These are phyloP conservation scores for Brachymystax lenok DNA, from an alignment of 2,797 vertebrate genomes.

Conservation along the genomic window DNA sequence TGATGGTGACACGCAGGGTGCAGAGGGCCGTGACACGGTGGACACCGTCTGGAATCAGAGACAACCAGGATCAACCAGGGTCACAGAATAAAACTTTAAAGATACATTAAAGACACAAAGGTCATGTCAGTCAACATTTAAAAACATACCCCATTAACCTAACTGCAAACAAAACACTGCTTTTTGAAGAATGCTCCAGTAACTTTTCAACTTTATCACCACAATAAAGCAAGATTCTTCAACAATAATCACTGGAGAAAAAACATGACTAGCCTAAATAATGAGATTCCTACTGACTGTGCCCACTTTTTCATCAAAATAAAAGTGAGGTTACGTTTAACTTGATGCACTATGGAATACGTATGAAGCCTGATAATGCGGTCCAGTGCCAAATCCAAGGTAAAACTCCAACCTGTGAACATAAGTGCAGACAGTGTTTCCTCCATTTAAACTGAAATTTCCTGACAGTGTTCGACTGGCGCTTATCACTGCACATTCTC, in stretches of 20 bases:
- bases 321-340: too few relatives aligned
- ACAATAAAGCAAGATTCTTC: not conserved
- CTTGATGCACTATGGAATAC: too few relatives aligned
- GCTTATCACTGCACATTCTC: not conserved
- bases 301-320: not conserved
- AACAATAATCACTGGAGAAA: not conserved
- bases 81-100: not conserved
- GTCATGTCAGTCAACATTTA: not conserved
- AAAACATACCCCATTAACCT: not conserved
- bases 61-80: not conserved
- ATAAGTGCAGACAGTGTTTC: not conserved
- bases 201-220: not conserved
- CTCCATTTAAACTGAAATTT: not conserved
- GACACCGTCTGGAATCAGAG: constrained; percentile 75
- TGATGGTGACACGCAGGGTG: constrained; percentile 84
- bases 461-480: not conserved
- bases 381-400: not conserved
- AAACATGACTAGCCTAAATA: too few relatives aligned
- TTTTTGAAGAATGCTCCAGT: not conserved
- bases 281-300: not conserved
- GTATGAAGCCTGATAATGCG: not conserved
- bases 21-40: constrained; percentile 80
- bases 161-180: not conserved
- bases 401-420: not conserved
- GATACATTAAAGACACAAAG: not conserved